Base-by-base conservation (phyloP, 2,888 invertebrate genomes). In the Torymus aiolomorphi region DNA sequence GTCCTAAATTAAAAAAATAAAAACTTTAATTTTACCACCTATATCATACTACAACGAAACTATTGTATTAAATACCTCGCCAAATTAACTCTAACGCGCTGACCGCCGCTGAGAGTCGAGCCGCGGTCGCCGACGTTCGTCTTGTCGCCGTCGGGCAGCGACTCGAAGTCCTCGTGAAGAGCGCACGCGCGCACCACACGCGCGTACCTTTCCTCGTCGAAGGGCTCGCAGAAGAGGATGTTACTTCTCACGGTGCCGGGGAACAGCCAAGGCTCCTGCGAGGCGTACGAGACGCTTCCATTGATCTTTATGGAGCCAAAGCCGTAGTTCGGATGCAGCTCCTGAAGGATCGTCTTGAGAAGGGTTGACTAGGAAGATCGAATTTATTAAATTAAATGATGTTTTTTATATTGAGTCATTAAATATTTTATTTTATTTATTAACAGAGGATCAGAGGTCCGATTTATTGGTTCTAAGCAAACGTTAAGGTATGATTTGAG, bases 241-340 rank as follows among this genome's bases (percentile, higher is more conserved):
- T 97, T 97, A 87, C 97, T 96, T 73, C 95, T 91, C 0, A 97
- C 92, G 1, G 95, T 94, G 24, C 93, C 93, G 1, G 94, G 94
- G 88, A 95, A 95, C 0, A 95, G 93, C 97, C 97, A 97, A 13
- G 97, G 93, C 88, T 97, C 96, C 90, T 97, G 97, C 83, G 95
- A 92, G 0, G 96, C 95, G 89, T 97, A 97, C 24, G 95, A 94
- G n/a, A 94, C 87, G 63, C 88, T 91, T 2, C 94, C 96, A 73
- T 92, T 92, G n/a, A 95, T 91, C 74, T 92, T 91, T 20, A 96
- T 90, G 13, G 91, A 91, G 57, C 97, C 96, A 18, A 83, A 80
- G 0, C 76, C 61, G 2, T 31, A 31, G 8, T 42, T 1, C 42
- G 94, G 88, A 0, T 94, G 93, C 82, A 96, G 91, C 89, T 97